Evolutionary conservation across 2,113 vertebrate genomes (phyloP).

Genomic region (Colaptes auratus): DNA sequence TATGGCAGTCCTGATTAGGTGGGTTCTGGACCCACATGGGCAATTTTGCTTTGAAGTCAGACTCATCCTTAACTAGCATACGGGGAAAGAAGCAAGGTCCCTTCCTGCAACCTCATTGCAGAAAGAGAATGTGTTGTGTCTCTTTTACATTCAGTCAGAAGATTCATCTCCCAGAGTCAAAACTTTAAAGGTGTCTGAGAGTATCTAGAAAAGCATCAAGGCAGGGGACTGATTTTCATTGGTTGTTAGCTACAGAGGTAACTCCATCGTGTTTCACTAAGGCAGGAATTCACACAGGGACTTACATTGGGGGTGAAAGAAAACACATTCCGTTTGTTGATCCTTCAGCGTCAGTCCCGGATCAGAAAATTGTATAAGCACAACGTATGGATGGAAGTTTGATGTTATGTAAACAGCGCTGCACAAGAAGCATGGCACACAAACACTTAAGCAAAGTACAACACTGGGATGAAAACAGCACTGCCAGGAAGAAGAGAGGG

Average conservation of each 20-base stretch:
- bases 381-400: constrained; percentile 89
- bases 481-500: neutral
- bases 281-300: neutral
- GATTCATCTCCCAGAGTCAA: neutral
- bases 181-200: neutral
- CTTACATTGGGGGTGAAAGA: constrained; percentile 91
- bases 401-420: constrained; percentile 95
- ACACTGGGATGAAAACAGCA: neutral
- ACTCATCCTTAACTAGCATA: neutral
- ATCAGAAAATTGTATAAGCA: constrained; percentile 96
- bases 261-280: neutral
- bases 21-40: neutral
- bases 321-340: constrained; percentile 84
- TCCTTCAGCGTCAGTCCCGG: constrained; percentile 90
- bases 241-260: neutral
- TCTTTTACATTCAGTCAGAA: neutral
- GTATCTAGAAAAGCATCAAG: neutral
- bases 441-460: neutral
- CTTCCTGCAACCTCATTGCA: neutral
- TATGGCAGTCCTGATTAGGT: neutral
- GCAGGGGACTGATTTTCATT: neutral
- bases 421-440: neutral
- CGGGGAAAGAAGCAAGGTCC: neutral
- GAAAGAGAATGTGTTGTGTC: neutral
- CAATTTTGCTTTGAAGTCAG: neutral